These are phyloP conservation scores for Procambarus clarkii DNA, from an alignment of 1,140 invertebrate species.

Conservation along the genomic window DNA sequence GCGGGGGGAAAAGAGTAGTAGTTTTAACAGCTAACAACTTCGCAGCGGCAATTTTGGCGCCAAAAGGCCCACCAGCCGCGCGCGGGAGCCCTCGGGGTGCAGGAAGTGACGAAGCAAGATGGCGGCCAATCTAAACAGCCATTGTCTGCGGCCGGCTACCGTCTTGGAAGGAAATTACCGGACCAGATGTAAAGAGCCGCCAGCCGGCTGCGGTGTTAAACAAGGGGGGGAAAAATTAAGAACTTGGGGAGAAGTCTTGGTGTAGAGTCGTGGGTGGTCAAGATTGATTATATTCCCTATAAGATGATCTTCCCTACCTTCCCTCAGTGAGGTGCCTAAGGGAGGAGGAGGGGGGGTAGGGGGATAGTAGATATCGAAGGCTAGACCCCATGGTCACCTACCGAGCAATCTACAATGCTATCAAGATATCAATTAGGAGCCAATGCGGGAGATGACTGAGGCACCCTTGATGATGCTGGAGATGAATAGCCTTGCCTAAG, in stretches of 20 bases:
- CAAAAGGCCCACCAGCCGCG: conserved; percentile 15
- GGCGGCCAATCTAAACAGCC: conserved; percentile 47
- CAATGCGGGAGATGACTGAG: neutral
- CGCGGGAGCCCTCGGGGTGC: neutral
- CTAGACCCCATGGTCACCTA: neutral
- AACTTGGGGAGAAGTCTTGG: neutral
- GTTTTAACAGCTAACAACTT: neutral
- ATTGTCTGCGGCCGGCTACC: conserved; percentile 46
- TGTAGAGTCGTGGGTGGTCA: neutral
- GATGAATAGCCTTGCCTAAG: no score
- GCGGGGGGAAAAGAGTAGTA: neutral
- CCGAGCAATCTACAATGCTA: neutral
- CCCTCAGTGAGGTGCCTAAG: neutral
- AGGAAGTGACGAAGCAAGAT: conserved; percentile 37
- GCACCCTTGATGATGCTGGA: neutral
- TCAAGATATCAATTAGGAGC: neutral
- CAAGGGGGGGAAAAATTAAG: neutral
- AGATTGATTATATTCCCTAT: conserved; percentile 6
- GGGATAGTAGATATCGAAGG: neutral
- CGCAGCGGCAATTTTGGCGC: neutral
- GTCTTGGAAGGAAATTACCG: conserved; percentile 42
- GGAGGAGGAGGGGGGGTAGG: neutral
- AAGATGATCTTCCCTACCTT: neutral
- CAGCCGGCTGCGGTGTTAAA: conserved; percentile 12
- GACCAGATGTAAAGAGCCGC: neutral